These are phyloP conservation scores for Pherbina coryleti DNA, from an alignment of 2,888 invertebrate species.

Conservation along the genomic window DNA sequence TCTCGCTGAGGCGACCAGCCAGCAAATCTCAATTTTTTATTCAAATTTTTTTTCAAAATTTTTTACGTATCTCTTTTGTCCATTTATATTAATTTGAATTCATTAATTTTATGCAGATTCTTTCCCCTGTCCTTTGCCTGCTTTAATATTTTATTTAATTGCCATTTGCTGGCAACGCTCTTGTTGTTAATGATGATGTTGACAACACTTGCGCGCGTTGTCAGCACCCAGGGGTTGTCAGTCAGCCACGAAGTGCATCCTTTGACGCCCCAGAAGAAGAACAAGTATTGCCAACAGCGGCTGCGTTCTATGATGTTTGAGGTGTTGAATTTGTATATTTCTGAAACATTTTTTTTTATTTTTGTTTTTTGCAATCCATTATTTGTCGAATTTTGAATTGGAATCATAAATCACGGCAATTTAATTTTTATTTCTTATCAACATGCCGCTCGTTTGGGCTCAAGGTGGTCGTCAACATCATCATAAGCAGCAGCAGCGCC, in stretches of 20 bases:
- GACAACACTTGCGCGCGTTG: constrained; percentile 46
- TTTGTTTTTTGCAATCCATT: constrained; percentile 19
- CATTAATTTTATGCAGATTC: constrained; percentile 53
- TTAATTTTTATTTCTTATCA: constrained; percentile 37
- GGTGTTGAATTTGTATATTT: constrained; percentile 1
- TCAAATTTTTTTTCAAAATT: background rate
- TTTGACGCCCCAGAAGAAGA: constrained; percentile 20
- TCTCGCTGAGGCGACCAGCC: constrained; percentile 7
- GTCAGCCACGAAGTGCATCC: constrained; percentile 22
- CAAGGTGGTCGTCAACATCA: constrained; percentile 3
- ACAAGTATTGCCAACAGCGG: background rate
- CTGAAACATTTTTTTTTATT: background rate
- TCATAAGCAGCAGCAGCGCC: constrained; percentile 1
- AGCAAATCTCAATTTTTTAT: background rate
- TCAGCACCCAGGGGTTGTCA: background rate
- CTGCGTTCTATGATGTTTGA: background rate
- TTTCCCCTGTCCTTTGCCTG: background rate
- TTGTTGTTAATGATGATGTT: constrained; percentile 62
- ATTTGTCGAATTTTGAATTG: background rate
- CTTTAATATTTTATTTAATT: background rate
- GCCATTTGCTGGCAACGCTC: constrained; percentile 35
- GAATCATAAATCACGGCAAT: constrained; percentile 48
- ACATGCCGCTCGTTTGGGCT: background rate
- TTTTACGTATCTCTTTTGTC: background rate
- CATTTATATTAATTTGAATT: constrained; percentile 54